Evolutionary conservation across 1,140 invertebrate species (phyloP), one percentile per base, ranked within the genome.

Genomic region (Hermatobates lingyangjiaoensis): DNA sequence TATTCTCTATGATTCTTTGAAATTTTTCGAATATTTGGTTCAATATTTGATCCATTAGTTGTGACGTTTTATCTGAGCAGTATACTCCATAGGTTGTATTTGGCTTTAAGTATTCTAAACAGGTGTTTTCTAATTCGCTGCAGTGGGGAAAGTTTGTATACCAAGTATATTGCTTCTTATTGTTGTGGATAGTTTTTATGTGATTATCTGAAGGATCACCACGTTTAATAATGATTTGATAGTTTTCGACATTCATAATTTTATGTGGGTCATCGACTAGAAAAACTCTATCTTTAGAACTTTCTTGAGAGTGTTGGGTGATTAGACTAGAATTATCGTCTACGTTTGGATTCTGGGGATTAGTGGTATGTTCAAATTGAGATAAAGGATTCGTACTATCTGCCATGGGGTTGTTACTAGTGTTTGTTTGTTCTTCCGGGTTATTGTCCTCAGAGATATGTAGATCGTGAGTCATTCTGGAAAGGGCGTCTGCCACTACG

Each of bases 401-500:
- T n/a, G n/a, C n/a, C n/a, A n/a, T n/a, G n/a, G n/a, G n/a, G n/a
- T n/a, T n/a, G n/a, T n/a, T n/a, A n/a, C n/a, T n/a, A n/a, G n/a
- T n/a, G n/a, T n/a, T n/a, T n/a, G n/a, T n/a, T n/a, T n/a, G n/a
- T n/a, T n/a, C n/a, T n/a, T n/a, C n/a, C n/a, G n/a, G n/a, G n/a
- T n/a, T n/a, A n/a, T n/a, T n/a, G n/a, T n/a, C n/a, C n/a, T n/a
- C n/a, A n/a, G n/a, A 18, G 3, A 5, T 15, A 24, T 10, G 24
- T 20, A 25, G 44, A 10, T 45, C 18, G 27, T n/a, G 3, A 12
- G 46, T 15, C 27, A 24, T 48, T 27, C 42, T 18, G 18, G 49
- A 42, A 18, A 51, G 27, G 18, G 24, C 65, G 24, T 7, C 59
- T 61, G 18, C 63, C 38, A 2, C 61, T 63, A 25, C 57, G 58